These are phyloP conservation scores for Pocota personata DNA, from an alignment of 2,888 invertebrate genomes.

Conservation along the genomic window DNA sequence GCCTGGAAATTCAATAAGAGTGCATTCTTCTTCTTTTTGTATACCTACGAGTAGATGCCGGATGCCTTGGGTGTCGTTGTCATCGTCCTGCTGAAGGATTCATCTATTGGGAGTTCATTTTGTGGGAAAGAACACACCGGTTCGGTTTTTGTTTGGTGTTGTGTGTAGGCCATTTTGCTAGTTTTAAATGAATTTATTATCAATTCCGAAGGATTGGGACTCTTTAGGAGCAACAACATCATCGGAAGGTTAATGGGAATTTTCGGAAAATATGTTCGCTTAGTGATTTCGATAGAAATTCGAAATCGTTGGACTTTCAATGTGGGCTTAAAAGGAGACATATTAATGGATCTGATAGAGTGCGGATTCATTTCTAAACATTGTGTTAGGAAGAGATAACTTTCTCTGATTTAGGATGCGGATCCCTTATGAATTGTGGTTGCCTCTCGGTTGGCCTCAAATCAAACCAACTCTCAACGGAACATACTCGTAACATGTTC, in stretches of 20 bases:
- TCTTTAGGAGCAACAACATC: constrained; percentile 2
- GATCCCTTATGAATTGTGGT: no score
- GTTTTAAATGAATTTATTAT: constrained; percentile 68
- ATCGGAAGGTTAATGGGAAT: constrained; percentile 49
- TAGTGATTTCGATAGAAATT: constrained; percentile 57
- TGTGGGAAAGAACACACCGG: constrained; percentile 48
- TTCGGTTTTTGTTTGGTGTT: neutral
- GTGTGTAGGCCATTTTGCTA: constrained; percentile 49
- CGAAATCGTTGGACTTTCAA: neutral
- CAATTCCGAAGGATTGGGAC: constrained; percentile 30
- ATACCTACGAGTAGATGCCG: no score
- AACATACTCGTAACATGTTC: no score
- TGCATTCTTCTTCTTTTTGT: constrained; percentile 35
- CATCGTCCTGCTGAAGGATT: constrained; percentile 19
- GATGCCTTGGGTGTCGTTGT: neutral
- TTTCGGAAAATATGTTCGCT: constrained; percentile 45
- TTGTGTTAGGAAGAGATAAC: neutral
- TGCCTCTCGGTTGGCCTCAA: no score
- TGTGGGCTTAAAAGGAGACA: neutral
- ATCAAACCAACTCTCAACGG: no score
- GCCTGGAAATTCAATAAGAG: constrained; percentile 60
- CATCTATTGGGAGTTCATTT: constrained; percentile 50
- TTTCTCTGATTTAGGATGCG: no score
- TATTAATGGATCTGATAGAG: neutral
- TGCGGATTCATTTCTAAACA: neutral